phyloP scores from a whole-genome alignment of 2,888 invertebrate species.

The Conistra vaccinii region DNA sequence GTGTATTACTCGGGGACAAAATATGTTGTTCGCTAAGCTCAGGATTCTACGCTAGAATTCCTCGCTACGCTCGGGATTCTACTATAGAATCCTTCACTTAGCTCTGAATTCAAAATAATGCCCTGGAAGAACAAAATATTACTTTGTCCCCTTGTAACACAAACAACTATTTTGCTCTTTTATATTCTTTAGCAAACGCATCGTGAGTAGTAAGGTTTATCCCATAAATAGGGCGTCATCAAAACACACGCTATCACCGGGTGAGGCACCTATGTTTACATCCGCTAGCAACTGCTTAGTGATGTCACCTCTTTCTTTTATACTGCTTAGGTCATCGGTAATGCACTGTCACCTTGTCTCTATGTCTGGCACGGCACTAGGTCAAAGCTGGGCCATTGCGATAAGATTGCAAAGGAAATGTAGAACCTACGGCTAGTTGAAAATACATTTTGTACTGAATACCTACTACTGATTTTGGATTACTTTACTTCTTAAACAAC shows the following conservation, averaged over 20 bases:
- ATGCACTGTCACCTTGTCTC: constrained; percentile 1
- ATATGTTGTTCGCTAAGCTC: too few species aligned
- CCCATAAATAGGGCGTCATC: constrained; percentile 58
- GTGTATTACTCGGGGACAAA: too few species aligned
- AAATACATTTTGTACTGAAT: background rate
- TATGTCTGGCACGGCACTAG: background rate
- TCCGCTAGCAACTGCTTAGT: constrained; percentile 15
- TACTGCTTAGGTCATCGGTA: constrained; percentile 23
- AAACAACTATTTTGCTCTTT: too few species aligned
- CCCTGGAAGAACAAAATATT: too few species aligned
- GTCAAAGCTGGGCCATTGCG: background rate
- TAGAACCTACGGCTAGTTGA: background rate
- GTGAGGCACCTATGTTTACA: constrained; percentile 56
- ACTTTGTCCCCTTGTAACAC: too few species aligned
- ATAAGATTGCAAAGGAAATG: background rate
- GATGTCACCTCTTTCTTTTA: constrained; percentile 26
- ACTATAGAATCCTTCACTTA: too few species aligned
- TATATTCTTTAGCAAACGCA: background rate
- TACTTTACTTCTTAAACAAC: too few species aligned
- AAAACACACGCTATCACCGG: constrained; percentile 60
- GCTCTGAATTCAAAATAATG: too few species aligned
- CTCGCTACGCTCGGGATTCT: too few species aligned
- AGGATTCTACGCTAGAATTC: too few species aligned
- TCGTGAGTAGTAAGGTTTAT: constrained; percentile 40
- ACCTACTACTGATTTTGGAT: too few species aligned